Conservation (phyloP, 2,113 vertebrate species). For the Psilopogon haemacephalus region DNA sequence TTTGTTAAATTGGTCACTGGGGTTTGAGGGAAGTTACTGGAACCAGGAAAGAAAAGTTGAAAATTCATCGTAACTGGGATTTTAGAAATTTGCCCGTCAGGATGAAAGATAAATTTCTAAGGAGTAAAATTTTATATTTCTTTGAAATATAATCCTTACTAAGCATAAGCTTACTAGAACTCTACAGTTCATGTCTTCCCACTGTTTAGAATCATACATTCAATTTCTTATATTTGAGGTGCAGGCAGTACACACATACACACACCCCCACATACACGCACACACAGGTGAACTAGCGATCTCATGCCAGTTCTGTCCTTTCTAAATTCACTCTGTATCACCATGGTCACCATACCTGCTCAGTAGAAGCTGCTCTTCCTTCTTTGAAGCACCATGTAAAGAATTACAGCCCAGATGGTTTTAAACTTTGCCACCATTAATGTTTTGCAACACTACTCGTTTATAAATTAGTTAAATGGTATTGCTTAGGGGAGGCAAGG, state of each 20-base stretch:
- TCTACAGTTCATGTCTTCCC: not conserved
- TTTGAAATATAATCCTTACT: not conserved
- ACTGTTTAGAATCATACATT: not conserved
- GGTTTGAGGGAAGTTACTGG: not conserved
- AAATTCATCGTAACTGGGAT: not conserved
- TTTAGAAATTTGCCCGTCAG: not conserved
- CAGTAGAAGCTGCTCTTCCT: constrained; percentile 2
- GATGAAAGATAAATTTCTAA: not conserved
- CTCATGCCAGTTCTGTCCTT: not conserved
- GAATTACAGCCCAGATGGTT: not conserved
- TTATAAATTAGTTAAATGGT: not conserved
- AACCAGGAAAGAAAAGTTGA: not conserved
- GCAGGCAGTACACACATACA: not conserved
- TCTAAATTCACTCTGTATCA: not conserved
- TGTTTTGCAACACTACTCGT: not conserved
- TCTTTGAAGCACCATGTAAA: not conserved
- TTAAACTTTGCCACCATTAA: not conserved
- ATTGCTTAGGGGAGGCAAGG: not conserved
- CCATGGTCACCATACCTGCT: not conserved
- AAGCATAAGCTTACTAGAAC: not conserved
- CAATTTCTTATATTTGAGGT: not conserved
- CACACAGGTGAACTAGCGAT: not conserved
- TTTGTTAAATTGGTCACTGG: not conserved
- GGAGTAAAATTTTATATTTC: not conserved
- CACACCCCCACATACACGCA: not conserved